phyloP scores from a whole-genome alignment of 2,797 vertebrate genomes.

The Silurus aristotelis region DNA sequence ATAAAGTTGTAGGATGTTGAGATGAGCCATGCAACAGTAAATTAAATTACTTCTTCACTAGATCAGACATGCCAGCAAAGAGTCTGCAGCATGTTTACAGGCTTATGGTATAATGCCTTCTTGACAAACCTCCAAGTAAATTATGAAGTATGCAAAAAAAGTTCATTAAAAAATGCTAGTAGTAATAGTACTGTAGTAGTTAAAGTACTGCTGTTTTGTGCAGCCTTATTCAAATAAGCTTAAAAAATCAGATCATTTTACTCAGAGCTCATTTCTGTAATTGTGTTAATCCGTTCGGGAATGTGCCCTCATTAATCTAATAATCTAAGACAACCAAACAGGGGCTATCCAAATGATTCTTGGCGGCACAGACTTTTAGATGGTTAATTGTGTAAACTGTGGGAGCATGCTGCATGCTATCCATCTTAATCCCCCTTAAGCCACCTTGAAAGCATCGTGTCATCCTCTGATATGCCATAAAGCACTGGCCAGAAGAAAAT shows the following conservation, averaged over 20 bases:
- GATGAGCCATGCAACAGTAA: conserved; percentile 60
- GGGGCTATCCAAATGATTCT: conserved; percentile 55
- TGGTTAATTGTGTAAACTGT: conserved; percentile 69
- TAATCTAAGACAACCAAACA: conserved; percentile 60
- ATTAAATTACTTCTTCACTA: conserved; percentile 67
- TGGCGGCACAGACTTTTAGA: conserved; percentile 68
- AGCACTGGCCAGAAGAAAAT: conserved; percentile 49
- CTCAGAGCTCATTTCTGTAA: conserved; percentile 44
- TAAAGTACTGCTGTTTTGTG: neutral
- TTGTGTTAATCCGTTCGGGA: conserved; percentile 58
- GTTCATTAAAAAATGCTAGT: neutral
- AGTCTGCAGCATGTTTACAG: conserved; percentile 41
- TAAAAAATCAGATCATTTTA: conserved; percentile 21
- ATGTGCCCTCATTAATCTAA: conserved; percentile 68
- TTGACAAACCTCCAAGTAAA: conserved; percentile 53
- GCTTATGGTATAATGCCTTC: conserved; percentile 63
- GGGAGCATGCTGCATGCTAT: conserved; percentile 51
- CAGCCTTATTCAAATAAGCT: conserved; percentile 46
- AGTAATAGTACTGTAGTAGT: neutral
- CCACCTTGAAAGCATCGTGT: conserved; percentile 46
- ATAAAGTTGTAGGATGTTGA: conserved; percentile 60
- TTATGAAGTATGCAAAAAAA: neutral
- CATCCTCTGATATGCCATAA: conserved; percentile 46
- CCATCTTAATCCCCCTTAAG: conserved; percentile 30
- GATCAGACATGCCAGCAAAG: conserved; percentile 60